Conservation (phyloP, 2,888 invertebrate genomes). For the Tetramorium bicarinatum region DNA sequence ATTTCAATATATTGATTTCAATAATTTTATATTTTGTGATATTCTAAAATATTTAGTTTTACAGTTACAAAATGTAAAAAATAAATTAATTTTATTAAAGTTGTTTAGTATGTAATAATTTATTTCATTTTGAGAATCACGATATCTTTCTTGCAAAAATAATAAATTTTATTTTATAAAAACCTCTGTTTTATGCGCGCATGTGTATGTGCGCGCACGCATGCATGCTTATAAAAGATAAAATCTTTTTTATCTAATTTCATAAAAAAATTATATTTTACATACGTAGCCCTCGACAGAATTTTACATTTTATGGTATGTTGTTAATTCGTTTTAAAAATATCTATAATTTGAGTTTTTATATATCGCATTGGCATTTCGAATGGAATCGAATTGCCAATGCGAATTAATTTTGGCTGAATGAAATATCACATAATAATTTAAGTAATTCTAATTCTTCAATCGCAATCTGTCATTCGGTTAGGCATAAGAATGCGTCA, state of each 20-base stretch:
- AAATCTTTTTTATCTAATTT: not conserved
- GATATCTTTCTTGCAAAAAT: not conserved
- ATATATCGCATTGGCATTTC: not conserved
- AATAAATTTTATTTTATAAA: constrained; percentile 19
- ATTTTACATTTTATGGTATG: not conserved
- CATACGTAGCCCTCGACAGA: not conserved
- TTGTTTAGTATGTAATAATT: not conserved
- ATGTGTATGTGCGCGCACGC: not conserved
- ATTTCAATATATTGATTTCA: not conserved
- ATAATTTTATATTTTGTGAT: not conserved
- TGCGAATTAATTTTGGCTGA: not conserved
- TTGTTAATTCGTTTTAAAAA: not conserved
- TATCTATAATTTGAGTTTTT: not conserved
- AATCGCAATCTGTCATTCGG: constrained; percentile 67
- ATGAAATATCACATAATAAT: constrained; percentile 36
- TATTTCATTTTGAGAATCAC: not conserved
- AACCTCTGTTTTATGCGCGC: not conserved
- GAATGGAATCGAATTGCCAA: not conserved
- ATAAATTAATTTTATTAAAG: not conserved
- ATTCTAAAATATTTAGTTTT: not conserved
- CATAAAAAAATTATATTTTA: constrained; percentile 5
- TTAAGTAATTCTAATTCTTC: constrained; percentile 58
- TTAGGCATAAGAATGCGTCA: constrained; percentile 72
- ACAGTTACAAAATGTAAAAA: not conserved
- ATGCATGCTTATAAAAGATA: not conserved